Evolutionary conservation across 2,888 invertebrate genomes (phyloP), one percentile per base, ranked within the genome.

Genomic region (Nineta flava): DNA sequence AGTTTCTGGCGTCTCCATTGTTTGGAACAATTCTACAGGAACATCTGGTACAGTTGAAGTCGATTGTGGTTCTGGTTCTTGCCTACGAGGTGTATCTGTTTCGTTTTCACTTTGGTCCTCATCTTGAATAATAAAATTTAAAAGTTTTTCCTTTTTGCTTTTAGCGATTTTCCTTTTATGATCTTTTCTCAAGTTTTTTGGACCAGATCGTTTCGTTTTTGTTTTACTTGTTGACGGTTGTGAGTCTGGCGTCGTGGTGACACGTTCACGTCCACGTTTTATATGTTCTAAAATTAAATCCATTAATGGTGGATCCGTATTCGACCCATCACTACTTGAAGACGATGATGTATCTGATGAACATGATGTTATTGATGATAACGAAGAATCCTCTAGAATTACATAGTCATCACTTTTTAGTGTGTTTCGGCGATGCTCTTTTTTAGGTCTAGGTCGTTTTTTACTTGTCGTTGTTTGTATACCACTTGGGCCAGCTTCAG

Each of bases 311-410:
- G 26, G 26, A 26, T 7, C 26, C 7, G 26, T 26, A 26, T 26
- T 26, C 7, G 26, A 26, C 2, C 26, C 26, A 26, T 26, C 26
- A 26, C 26, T 26, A 26, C 26, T 26, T 26, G 26, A 26, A 2
- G 26, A 26, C 26, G 26, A 26, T 26, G 26, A 26, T 6, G 26
- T 5, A 26, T 26, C 26, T 6, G 26, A 26, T n/a, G n/a, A n/a
- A n/a, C n/a, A 26, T 26, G 26, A 26, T 6, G 26, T 5, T 7
- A 7, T 7, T 6, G 26, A 26, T 5, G 26, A 52, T 12, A 51
- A 52, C 5, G 47, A 51, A 13, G 53, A 53, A 49, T 52, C 52
- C 45, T n/a, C 51, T n/a, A n/a, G n/a, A n/a, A n/a, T n/a, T n/a
- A n/a, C n/a, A n/a, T n/a, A n/a, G 7, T 43, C 40, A 50, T 50